Base-by-base conservation (phyloP, 2,797 vertebrate genomes). In the Labroides dimidiatus region DNA sequence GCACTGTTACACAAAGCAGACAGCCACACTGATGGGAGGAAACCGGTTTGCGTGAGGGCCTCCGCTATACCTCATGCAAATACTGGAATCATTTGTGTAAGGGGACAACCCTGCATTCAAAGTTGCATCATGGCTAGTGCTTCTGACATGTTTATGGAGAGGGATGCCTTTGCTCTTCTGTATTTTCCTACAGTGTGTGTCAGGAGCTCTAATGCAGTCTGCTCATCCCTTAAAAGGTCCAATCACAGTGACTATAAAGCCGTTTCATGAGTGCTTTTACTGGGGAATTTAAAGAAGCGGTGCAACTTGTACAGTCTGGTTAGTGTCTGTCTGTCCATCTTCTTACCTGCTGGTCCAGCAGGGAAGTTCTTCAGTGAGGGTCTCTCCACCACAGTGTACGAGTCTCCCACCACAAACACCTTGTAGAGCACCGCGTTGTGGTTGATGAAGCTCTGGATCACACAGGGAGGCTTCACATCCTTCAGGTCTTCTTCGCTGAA, bases 381-480 rank as follows among this genome's bases (percentile, higher is more conserved):
- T 59, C 98, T 93, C 90, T 99, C 96, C 83, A 99, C 97, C 87
- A 99, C 96, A 0, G 95, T 96, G 93, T 99, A 97, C n/a, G 97
- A 96, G 49, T 99, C 97, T 15, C 98, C 98, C 0, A 99, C 96
- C 81, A 99, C 97, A 0, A 99, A 99, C 83, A 99, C 98, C 89
- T 99, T 99, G 90, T 99, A 98, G 15, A 99, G 94, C 61, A 99
- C 95, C 0, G 98, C 98, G 0, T 99, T 99, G 91, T 99, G 98
- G 92, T 98, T 99, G 91, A 99, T 98, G 91, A 99, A 99, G 80
- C 96, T 99, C 94, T 99, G 98, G 85, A 99, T 96, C 85, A 99
- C 98, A 0, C 98, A 99, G 0, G 97, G 98, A 0, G 96, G 97
- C 60, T 92, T 95, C 77, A 99, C 94, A 55, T 96, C 94, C 39